Conservation (phyloP, 2,888 invertebrate genomes). For the Lepidochitona cinerea region DNA sequence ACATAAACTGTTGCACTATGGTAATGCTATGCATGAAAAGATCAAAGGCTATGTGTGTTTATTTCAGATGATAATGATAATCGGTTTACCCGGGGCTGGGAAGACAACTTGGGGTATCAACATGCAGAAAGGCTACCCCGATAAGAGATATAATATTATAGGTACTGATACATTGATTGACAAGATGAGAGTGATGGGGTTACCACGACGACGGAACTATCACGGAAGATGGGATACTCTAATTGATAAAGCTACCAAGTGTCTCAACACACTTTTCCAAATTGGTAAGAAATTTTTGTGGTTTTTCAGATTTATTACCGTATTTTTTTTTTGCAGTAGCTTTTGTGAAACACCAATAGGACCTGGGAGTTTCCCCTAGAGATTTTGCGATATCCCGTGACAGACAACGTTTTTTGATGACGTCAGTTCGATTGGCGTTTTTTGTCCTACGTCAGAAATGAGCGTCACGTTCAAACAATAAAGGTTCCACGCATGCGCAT, state of each 20-base stretch:
- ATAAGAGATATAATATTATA: slow-evolving; percentile 88
- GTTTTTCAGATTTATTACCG: not conserved
- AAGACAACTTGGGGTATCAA: slow-evolving; percentile 92
- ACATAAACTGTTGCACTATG: no score
- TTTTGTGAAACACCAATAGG: no score
- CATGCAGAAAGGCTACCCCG: slow-evolving; percentile 81
- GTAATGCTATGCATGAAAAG: no score
- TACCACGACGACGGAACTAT: slow-evolving; percentile 83
- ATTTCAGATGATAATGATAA: slow-evolving; percentile 84
- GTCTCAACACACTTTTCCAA: slow-evolving; percentile 84
- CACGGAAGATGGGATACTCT: slow-evolving; percentile 89
- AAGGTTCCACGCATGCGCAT: no score
- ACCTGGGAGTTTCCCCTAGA: no score
- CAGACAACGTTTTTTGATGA: no score
- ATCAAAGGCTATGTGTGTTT: no score
- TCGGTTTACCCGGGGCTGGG: slow-evolving; percentile 93
- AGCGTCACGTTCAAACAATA: no score
- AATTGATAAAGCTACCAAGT: slow-evolving; percentile 89
- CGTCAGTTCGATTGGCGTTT: no score
- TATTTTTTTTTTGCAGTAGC: not conserved
- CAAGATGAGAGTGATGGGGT: slow-evolving; percentile 94
- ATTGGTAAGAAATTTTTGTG: slow-evolving; percentile 77
- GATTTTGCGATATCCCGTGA: no score
- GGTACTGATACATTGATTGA: slow-evolving; percentile 89
- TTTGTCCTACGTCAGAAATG: no score